Percentiles rank a stretch among this genome's conserved stretches.
phyloP scores from a whole-genome alignment of 1,140 invertebrate genomes.

The Drosophila chauvacae region DNA sequence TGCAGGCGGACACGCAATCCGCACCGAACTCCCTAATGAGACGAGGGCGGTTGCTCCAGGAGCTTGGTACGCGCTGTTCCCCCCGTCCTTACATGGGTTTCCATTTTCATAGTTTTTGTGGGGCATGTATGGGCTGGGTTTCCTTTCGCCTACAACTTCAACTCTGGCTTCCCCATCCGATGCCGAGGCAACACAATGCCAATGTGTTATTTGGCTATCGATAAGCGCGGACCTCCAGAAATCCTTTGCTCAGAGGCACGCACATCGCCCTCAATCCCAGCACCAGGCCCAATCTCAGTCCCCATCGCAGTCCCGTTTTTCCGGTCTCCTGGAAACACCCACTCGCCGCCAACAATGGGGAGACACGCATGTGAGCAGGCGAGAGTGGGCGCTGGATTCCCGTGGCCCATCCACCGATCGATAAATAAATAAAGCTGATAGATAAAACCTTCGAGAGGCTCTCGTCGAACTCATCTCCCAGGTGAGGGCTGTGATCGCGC shows the following conservation, averaged over 20 bases:
- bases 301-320: slow-evolving; percentile 7
- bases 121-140: slow-evolving; percentile 3
- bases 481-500: slow-evolving; percentile 11
- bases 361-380: slow-evolving; percentile 63
- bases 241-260: slow-evolving; percentile 67
- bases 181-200: slow-evolving; percentile 50
- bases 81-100: slow-evolving; percentile 56
- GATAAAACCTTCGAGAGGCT: slow-evolving; percentile 11
- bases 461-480: not conserved
- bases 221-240: slow-evolving; percentile 55
- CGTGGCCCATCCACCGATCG: slow-evolving; percentile 49
- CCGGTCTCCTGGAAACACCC: slow-evolving; percentile 63
- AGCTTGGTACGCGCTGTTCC: slow-evolving; percentile 73
- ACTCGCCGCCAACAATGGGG: slow-evolving; percentile 54
- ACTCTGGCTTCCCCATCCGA: slow-evolving; percentile 34
- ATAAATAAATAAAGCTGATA: slow-evolving; percentile 47
- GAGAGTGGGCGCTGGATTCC: slow-evolving; percentile 5
- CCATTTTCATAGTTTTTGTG: slow-evolving; percentile 67
- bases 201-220: slow-evolving; percentile 68
- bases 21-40: slow-evolving; percentile 59
- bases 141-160: slow-evolving; percentile 31
- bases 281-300: not conserved
- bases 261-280: slow-evolving; percentile 42
- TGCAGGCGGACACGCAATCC: slow-evolving; percentile 65
- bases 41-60: slow-evolving; percentile 30